phyloP scores from a whole-genome alignment of 2,888 invertebrate species.

The Colletes collaris region DNA sequence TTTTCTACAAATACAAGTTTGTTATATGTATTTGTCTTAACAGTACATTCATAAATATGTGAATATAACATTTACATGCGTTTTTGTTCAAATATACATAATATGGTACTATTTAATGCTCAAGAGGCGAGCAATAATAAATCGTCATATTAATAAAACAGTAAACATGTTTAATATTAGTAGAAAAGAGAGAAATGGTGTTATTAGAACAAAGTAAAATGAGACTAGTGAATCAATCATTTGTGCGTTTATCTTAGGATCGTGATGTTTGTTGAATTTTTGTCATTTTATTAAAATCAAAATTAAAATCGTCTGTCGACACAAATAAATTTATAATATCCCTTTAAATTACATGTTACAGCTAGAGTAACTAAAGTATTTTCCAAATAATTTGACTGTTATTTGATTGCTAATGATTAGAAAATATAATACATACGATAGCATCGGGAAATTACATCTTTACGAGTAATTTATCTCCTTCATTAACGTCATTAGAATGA shows the following conservation, averaged over 20 bases:
- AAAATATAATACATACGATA: background rate
- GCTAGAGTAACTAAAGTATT: background rate
- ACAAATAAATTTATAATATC: constrained; percentile 10
- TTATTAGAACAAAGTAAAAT: constrained; percentile 28
- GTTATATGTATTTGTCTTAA: constrained; percentile 47
- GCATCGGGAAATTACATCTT: constrained; percentile 9
- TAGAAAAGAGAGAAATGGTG: constrained; percentile 26
- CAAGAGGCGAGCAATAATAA: constrained; percentile 52
- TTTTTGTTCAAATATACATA: constrained; percentile 71
- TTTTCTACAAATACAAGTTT: constrained; percentile 53
- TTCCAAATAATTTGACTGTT: background rate
- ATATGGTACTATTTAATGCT: constrained; percentile 59
- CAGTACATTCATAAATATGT: constrained; percentile 72
- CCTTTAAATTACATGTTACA: background rate
- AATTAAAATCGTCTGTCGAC: background rate
- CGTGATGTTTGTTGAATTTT: background rate
- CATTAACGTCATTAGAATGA: constrained; percentile 21
- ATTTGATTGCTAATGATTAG: background rate
- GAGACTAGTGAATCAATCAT: constrained; percentile 35
- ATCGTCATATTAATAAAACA: constrained; percentile 18
- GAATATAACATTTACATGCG: constrained; percentile 62
- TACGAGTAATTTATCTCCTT: constrained; percentile 5
- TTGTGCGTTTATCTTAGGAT: constrained; percentile 5
- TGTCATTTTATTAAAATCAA: background rate
- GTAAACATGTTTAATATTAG: constrained; percentile 1